A percentile compares a stretch with the other conserved stretches of the same genome.
Evolutionary conservation across 92 coral and sea anemone species (phyloP).

Genomic region (Epizoanthus scotinus): DNA sequence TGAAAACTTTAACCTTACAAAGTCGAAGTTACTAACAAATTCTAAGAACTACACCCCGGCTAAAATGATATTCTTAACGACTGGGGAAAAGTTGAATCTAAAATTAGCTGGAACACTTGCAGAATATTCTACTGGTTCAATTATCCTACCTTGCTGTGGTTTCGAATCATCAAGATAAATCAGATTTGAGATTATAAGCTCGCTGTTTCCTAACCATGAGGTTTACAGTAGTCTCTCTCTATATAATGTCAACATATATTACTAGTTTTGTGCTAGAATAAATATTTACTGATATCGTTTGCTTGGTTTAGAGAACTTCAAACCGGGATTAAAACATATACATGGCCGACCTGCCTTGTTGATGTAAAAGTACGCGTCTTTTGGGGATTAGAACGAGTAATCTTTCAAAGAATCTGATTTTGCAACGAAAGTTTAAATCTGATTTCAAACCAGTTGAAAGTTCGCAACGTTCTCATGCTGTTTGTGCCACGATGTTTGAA

Average conservation of each 20-base stretch:
- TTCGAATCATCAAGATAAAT: neutral
- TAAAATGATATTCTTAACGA: neutral
- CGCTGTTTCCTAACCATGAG: neutral
- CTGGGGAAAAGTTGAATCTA: neutral
- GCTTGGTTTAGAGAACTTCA: neutral
- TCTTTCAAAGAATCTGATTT: neutral
- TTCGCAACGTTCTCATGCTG: neutral
- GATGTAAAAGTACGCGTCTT: neutral
- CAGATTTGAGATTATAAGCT: neutral
- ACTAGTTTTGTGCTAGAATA: neutral
- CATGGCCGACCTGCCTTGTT: too few species aligned
- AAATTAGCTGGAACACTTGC: neutral
- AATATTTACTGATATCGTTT: neutral
- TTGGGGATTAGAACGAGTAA: neutral
- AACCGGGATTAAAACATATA: too few species aligned
- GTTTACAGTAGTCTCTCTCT: too few species aligned
- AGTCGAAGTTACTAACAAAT: neutral
- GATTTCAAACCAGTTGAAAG: neutral
- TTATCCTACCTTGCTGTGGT: slow-evolving; percentile 17
- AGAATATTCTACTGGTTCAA: neutral
- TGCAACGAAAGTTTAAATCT: neutral
- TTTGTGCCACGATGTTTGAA: neutral
- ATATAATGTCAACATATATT: neutral
- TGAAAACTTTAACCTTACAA: neutral
- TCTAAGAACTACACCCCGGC: neutral